Evolutionary conservation across 2,797 vertebrate species (phyloP), one percentile per base, ranked within the genome.

Genomic region (Cossypha dichroa): DNA sequence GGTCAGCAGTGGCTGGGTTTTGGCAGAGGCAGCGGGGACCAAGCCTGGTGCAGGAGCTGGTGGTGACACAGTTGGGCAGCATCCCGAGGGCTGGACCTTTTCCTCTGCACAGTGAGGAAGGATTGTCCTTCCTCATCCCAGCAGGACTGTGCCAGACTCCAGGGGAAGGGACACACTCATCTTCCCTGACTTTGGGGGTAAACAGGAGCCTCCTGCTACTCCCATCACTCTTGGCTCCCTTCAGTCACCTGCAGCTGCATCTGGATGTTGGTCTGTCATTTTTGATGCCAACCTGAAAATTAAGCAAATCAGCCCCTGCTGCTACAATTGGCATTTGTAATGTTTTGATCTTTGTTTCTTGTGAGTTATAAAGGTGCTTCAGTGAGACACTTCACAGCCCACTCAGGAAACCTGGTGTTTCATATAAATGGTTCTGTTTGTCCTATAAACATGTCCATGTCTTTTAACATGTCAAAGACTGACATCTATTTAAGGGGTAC

Each of bases 1-100:
- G 85, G 84, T 89, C 93, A 93, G 94, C 84, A 91, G 75, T 23
- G 36, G 21, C 72, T 82, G 89, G 64, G 52, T 52, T 93, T 87
- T 93, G 91, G 94, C 94, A 94, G 75, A 60, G 84, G 6, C 34
- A 7, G 38, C 0, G 0, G 72, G 79, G 79, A 41, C 8, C 6
- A 43, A 79, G 84, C 54, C 84, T 86, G 90, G 80, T 9, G 0
- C 25, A 1, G 91, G 51, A 85, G 68, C 81, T 9, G 15, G 29
- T 1, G 1, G 55, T 43, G 94, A 80, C 38, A 10, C 0, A 9
- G 78, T 59, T 85, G 86, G 91, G 90, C 11, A 3, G 78, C 63
- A 34, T 38, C 70, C 77, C 1, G 0, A 63, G 1, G 9, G 51
- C 8, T 94, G 91, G 94, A 77, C 43, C 59, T 89, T 85, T 85